Base-by-base conservation (phyloP, 2,113 vertebrate genomes). In the Gopherus evgoodei region DNA sequence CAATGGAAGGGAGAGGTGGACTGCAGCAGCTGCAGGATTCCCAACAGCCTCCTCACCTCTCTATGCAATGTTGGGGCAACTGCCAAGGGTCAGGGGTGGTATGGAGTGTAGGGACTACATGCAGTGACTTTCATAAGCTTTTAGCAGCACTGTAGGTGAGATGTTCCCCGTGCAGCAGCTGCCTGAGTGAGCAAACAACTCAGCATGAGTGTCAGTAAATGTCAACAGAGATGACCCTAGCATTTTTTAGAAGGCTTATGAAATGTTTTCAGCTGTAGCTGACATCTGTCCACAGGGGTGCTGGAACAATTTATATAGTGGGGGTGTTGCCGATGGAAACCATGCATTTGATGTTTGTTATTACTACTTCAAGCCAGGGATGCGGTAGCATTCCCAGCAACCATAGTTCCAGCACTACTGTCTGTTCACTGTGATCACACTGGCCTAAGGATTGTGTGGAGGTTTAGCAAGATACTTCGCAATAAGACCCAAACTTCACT, bases 71-170 rank as follows among this genome's bases (percentile, higher is more conserved):
- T 3, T 22, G 81, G 62, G 94, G 24, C 21, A 13, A 25, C 38
- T n/a, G n/a, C 52, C 38, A 38, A 25, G 81, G 50, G 54, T 62
- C 8, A 54, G 13, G 35, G 62, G 35, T 69, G 35, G 31, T 9
- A n/a, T n/a, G 17, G 62, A n/a, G 0, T 27, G 81, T 1, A 78
- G n/a, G 35, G 76, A 2, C 69, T 35, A 83, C 0, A 1, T 80
- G 89, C 27, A 9, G 90, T 25, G 8, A 59, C 22, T 53, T 84
- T 75, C 4, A 75, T 5, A 84, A 59, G 22, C 17, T 53, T 38
- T 38, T 75, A 83, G 44, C 4, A 91, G 21, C 19, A 42, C 19
- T 54, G 81, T 2, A 93, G 16, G 8, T 50, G 47, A 85, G 72
- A 91, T 83, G 6, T 52, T 86, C 35, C 9, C 62, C 65, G 59